Percentiles rank a stretch among this genome's conserved stretches.
These are phyloP conservation scores for Camponotus pennsylvanicus DNA, from an alignment of 1,140 invertebrate genomes.

Conservation along the genomic window DNA sequence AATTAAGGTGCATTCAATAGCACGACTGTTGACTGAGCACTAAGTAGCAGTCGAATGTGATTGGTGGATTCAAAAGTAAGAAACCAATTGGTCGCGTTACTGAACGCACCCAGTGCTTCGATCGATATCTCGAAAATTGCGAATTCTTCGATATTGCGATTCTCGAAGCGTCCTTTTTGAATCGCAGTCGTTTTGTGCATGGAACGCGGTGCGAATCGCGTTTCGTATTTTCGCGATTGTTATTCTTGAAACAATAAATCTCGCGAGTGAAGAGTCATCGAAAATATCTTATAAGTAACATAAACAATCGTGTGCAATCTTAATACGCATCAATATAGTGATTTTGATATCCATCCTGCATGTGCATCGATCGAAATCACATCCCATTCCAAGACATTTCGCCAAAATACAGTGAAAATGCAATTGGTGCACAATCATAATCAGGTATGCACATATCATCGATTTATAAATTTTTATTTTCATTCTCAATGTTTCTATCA, in stretches of 20 bases:
- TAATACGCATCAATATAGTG: neutral
- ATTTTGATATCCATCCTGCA: neutral
- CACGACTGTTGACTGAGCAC: too few relatives aligned
- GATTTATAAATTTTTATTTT: neutral
- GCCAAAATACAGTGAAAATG: neutral
- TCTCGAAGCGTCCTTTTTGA: constrained; percentile 3
- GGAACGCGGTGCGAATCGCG: neutral
- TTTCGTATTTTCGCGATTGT: neutral
- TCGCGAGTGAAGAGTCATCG: neutral
- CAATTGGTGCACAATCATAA: neutral
- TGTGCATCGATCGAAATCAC: neutral
- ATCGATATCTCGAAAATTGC: neutral
- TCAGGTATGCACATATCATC: neutral
- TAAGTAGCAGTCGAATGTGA: too few relatives aligned
- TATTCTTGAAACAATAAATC: neutral
- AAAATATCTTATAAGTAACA: neutral
- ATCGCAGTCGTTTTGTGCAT: neutral
- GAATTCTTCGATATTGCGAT: constrained; percentile 17
- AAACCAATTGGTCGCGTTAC: too few relatives aligned
- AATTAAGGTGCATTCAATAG: neutral
- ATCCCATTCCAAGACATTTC: neutral
- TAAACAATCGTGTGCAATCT: neutral
- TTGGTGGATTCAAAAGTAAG: neutral
- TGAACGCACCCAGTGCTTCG: neutral
- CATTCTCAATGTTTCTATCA: too few relatives aligned